Evolutionary conservation across 1,140 invertebrate species (phyloP).

Genomic region (Oscheius sp.): DNA sequence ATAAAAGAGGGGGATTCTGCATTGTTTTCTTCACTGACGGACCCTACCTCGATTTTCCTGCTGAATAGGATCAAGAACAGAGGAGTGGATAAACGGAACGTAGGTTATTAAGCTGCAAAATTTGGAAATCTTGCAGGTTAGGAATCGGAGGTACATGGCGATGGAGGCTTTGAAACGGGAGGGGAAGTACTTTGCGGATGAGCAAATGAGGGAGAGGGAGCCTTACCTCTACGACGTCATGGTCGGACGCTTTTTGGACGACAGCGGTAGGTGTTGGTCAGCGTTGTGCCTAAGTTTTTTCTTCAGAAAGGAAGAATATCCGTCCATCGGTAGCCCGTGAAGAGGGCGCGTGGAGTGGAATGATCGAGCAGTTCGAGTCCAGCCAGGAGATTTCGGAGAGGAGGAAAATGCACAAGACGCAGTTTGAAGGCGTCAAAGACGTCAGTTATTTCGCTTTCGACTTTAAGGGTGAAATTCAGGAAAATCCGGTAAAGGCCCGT

Average conservation of each 20-base stretch:
- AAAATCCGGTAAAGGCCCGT: not conserved
- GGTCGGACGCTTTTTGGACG: slow-evolving; percentile 77
- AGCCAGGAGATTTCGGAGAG: slow-evolving; percentile 60
- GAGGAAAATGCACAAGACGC: slow-evolving; percentile 33
- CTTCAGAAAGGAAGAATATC: slow-evolving; percentile 49
- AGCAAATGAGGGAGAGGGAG: slow-evolving; percentile 85
- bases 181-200: slow-evolving; percentile 80
- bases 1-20: not conserved
- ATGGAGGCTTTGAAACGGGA: slow-evolving; percentile 73
- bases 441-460: not conserved
- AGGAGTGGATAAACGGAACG: not conserved
- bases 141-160: slow-evolving; percentile 79
- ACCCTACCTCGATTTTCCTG: not conserved
- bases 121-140: slow-evolving; percentile 63
- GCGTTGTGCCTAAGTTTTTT: not conserved
- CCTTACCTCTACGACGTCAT: slow-evolving; percentile 83
- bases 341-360: slow-evolving; percentile 48
- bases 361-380: slow-evolving; percentile 56
- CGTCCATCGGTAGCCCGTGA: slow-evolving; percentile 50
- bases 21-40: slow-evolving; percentile 2
- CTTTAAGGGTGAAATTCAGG: slow-evolving; percentile 13
- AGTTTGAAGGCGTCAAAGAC: slow-evolving; percentile 32
- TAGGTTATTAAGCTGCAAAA: not conserved
- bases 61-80: slow-evolving; percentile 6
- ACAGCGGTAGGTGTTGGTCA: slow-evolving; percentile 68